Conservation (phyloP, 2,797 vertebrate species). For the Dendrocincla fuliginosa region DNA sequence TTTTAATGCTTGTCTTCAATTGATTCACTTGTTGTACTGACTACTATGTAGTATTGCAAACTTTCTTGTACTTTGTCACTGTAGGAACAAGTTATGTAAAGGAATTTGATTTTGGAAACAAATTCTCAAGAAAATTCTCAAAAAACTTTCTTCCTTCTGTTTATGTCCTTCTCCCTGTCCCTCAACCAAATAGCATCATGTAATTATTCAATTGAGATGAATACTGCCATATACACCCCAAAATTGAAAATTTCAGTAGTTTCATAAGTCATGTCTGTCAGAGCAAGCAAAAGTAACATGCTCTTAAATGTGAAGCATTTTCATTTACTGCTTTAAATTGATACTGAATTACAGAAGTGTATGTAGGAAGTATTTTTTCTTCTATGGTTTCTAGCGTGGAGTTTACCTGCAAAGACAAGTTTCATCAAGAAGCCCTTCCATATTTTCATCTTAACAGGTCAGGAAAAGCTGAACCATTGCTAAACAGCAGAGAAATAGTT, state of each 20-base stretch:
- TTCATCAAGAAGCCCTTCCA: background rate
- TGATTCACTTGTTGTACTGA: constrained; percentile 78
- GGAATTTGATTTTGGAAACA: constrained; percentile 27
- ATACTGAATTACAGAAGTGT: background rate
- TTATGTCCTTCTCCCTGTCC: background rate
- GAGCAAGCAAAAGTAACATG: background rate
- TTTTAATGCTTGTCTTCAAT: constrained; percentile 82
- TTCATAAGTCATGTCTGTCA: background rate
- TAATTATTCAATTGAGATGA: background rate
- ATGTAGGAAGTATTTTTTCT: background rate
- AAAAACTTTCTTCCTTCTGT: constrained; percentile 20
- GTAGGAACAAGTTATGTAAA: constrained; percentile 48
- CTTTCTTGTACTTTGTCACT: constrained; percentile 58
- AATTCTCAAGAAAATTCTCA: background rate
- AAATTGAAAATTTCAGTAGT: background rate
- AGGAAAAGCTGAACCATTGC: background rate
- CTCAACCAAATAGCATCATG: background rate
- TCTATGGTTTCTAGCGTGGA: background rate
- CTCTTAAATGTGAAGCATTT: background rate
- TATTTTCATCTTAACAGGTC: background rate
- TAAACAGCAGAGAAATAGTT: background rate
- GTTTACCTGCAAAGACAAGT: background rate
- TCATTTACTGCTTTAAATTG: background rate
- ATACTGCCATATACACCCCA: background rate
- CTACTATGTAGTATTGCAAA: constrained; percentile 58